Percentiles rank a stretch among this genome's conserved stretches.
phyloP scores from a whole-genome alignment of 2,888 invertebrate genomes.

The Colostygia pectinataria region DNA sequence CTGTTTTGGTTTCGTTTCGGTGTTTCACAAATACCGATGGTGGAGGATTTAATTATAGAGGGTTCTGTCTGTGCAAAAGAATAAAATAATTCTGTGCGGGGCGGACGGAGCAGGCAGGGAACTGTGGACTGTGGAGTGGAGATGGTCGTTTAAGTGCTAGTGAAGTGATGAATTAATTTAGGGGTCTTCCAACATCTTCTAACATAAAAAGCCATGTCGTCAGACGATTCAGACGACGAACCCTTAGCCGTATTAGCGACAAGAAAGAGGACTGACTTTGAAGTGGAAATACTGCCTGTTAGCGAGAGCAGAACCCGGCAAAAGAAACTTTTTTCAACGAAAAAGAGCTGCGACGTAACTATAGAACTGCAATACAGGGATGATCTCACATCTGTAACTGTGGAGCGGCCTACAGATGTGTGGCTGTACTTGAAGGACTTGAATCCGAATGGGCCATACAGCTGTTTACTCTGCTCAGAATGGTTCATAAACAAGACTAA shows the following conservation, averaged over 20 bases:
- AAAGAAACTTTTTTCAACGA: constrained; percentile 36
- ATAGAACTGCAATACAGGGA: constrained; percentile 40
- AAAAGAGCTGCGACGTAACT: constrained; percentile 40
- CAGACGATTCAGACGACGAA: constrained; percentile 75
- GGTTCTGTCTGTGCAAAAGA: too few relatives aligned
- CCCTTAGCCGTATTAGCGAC: constrained; percentile 68
- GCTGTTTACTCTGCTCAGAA: constrained; percentile 72
- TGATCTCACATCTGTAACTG: constrained; percentile 34
- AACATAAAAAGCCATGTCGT: constrained; percentile 35
- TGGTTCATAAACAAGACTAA: constrained; percentile 77
- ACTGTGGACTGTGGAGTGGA: too few relatives aligned
- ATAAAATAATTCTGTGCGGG: too few relatives aligned
- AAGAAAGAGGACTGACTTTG: constrained; percentile 50
- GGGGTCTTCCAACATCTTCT: not conserved
- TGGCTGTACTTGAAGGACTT: constrained; percentile 79
- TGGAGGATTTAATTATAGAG: too few relatives aligned
- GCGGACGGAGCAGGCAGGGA: too few relatives aligned
- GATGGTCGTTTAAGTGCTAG: too few relatives aligned
- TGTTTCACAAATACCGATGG: too few relatives aligned
- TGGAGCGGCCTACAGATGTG: constrained; percentile 70
- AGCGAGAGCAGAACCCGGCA: constrained; percentile 41
- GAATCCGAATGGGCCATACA: constrained; percentile 71
- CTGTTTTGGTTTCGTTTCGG: too few relatives aligned
- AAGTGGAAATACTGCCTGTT: constrained; percentile 27
- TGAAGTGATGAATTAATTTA: too few relatives aligned